phyloP scores from a whole-genome alignment of 2,888 invertebrate species.

The Druceiella hillmani region DNA sequence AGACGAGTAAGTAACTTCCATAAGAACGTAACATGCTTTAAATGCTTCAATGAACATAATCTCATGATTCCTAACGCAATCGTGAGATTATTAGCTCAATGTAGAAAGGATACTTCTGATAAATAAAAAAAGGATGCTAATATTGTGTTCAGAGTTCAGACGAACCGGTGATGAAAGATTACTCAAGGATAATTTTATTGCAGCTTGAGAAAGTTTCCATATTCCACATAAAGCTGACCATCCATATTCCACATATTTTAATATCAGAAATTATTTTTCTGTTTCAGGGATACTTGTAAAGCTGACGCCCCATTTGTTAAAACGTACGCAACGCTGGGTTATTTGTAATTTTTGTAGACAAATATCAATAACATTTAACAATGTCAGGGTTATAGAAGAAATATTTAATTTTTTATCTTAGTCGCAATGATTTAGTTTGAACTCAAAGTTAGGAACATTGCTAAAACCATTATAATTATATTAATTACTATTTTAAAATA shows the following conservation, averaged over 20 bases:
- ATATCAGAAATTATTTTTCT: constrained; percentile 34
- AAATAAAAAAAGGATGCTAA: too few species aligned
- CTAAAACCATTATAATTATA: constrained; percentile 45
- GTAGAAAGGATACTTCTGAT: too few species aligned
- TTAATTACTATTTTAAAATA: constrained; percentile 52
- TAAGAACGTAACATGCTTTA: too few species aligned
- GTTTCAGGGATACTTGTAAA: constrained; percentile 77
- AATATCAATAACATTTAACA: constrained; percentile 42
- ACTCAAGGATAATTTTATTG: too few species aligned
- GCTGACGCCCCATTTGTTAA: constrained; percentile 89
- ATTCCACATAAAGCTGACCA: too few species aligned
- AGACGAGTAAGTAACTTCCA: constrained; percentile 91
- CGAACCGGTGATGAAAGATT: too few species aligned
- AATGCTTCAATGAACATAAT: too few species aligned
- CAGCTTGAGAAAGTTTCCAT: too few species aligned
- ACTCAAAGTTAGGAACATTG: constrained; percentile 39
- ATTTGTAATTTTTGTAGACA: constrained; percentile 67
- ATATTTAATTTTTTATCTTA: constrained; percentile 45
- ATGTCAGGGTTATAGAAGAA: constrained; percentile 39
- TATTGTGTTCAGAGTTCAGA: too few species aligned
- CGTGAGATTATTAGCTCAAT: too few species aligned
- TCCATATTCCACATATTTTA: too few species aligned
- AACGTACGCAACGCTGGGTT: constrained; percentile 90
- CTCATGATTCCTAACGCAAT: too few species aligned
- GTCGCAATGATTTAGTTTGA: constrained; percentile 39